Evolutionary conservation across 2,113 vertebrate species (phyloP).

Genomic region (Sapayoa aenigma): DNA sequence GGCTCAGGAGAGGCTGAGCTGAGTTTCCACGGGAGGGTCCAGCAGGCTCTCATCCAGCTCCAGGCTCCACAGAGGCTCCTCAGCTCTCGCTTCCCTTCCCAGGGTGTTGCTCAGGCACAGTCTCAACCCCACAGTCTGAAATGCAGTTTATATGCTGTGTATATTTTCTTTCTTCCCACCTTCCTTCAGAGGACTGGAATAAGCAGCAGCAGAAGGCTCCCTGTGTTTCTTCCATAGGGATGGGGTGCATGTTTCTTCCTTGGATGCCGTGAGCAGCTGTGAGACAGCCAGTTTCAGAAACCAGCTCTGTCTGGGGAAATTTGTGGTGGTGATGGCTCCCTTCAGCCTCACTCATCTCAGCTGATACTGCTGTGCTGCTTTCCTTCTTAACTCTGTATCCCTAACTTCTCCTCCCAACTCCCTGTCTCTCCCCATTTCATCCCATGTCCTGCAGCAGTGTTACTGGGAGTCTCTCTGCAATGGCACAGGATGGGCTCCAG

Average conservation of each 20-base stretch:
- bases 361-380: background rate
- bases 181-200: rapidly evolving
- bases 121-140: background rate
- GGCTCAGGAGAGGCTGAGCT: slow-evolving; percentile 43
- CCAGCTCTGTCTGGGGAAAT: background rate
- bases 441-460: rapidly evolving
- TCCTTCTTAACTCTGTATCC: background rate
- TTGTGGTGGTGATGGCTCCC: background rate
- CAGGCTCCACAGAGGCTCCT: background rate
- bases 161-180: background rate
- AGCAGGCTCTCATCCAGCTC: background rate
- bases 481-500: rapidly evolving
- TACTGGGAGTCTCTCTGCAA: background rate
- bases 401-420: background rate
- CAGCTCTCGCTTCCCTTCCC: background rate
- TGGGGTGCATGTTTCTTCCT: rapidly evolving
- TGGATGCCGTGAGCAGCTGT: rapidly evolving
- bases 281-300: background rate
- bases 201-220: background rate
- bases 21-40: slow-evolving; percentile 57
- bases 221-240: rapidly evolving
- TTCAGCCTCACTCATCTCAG: rapidly evolving
- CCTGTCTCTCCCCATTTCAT: background rate
- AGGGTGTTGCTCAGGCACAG: background rate
- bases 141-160: background rate